These are phyloP conservation scores for Propithecus perrieri DNA, from an alignment of 2,797 vertebrate genomes.

Conservation along the genomic window DNA sequence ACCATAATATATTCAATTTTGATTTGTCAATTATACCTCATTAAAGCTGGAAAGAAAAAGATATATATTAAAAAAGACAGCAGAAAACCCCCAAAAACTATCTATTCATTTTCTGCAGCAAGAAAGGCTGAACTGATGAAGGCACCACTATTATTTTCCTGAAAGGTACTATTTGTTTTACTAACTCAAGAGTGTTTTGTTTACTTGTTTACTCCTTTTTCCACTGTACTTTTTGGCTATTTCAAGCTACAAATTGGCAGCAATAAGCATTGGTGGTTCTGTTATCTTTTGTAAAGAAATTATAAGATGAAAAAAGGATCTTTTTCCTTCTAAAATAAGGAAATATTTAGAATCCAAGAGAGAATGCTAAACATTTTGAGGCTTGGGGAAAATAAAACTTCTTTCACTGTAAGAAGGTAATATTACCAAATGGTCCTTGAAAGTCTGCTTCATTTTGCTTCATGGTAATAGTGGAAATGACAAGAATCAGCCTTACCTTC, in stretches of 20 bases:
- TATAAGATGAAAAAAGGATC: not conserved
- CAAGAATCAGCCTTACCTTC: conserved; percentile 74
- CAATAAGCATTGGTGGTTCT: not conserved
- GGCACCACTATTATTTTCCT: not conserved
- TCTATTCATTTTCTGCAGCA: not conserved
- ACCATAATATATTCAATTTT: not conserved
- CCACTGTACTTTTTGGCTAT: not conserved
- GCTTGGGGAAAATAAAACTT: not conserved
- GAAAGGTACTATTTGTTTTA: not conserved
- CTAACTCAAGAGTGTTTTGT: not conserved
- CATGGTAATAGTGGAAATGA: not conserved
- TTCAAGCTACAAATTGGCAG: not conserved
- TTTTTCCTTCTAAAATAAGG: not conserved
- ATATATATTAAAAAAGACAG: not conserved
- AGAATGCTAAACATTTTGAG: not conserved
- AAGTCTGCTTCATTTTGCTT: not conserved
- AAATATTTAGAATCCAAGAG: not conserved
- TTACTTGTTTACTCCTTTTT: not conserved
- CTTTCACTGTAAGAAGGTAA: not conserved
- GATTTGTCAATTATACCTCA: not conserved
- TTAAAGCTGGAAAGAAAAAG: not conserved
- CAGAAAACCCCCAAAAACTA: too few relatives aligned
- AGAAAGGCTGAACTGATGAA: not conserved
- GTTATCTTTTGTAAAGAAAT: conserved; percentile 9
- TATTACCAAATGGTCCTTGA: not conserved